Evolutionary conservation across 2,113 vertebrate species (phyloP), one percentile per base, ranked within the genome.

Genomic region (Chaenogobius annularis): DNA sequence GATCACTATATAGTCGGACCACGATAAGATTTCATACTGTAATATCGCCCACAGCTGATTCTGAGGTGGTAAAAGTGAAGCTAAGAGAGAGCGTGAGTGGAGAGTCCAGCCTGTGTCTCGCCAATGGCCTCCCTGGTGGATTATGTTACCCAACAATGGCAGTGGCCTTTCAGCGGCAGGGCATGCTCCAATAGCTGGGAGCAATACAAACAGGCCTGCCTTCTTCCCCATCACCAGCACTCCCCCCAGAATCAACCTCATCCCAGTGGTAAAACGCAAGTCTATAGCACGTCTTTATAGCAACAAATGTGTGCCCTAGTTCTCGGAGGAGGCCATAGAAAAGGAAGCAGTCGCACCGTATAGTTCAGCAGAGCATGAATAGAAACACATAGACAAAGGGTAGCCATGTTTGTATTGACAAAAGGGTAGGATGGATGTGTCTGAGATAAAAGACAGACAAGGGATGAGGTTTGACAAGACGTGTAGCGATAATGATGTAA

Each of bases 61-160:
- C 50, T 54, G 19, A 54, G 50, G 50, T 54, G 70, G 78, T 66
- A 66, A 81, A 80, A 77, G 77, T 66, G 66, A 44, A 37, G 37
- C 47, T 69, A 47, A 54, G 44, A 37, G n/a, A 59, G 50, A 56
- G 48, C 3, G 35, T 17, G 72, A 65, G 82, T 74, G 70, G 48
- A 85, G 77, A 76, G 77, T 75, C 79, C 71, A 74, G 78, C 69
- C 74, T 63, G 62, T 72, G 82, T 85, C 78, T 75, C 79, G 86
- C 85, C 54, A 68, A 80, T 87, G 74, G 82, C 87, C 85, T 87
- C 88, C 86, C 82, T 75, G 81, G 83, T 87, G 85, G 87, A 91
- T 91, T 87, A 82, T 84, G 88, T 89, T 88, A 84, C 87, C 82
- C 77, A 89, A 88, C 89, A 85, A 84, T 88, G 72, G 87, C 81